A percentile compares a stretch with the other conserved stretches of the same genome.
Evolutionary conservation across 2,797 vertebrate genomes (phyloP).

Genomic region (Chaetophractus vellerosus): DNA sequence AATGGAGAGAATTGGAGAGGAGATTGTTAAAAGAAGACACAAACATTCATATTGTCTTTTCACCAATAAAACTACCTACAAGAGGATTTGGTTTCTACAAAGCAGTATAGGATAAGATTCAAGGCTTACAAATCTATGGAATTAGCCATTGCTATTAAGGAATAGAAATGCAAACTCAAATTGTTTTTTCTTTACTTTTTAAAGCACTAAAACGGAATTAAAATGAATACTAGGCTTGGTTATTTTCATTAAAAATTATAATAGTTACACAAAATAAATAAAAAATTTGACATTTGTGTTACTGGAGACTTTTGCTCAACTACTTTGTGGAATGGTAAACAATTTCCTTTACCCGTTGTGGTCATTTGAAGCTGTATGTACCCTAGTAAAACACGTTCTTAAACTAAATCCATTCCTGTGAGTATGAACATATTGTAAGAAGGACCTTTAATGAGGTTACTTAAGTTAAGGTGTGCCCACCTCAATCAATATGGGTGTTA

Average conservation of each 20-base stretch:
- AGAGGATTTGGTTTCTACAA: neutral
- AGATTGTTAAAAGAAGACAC: neutral
- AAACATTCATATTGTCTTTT: neutral
- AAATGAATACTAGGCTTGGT: neutral
- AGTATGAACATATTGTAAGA: no score
- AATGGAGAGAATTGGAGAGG: neutral
- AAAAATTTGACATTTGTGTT: neutral
- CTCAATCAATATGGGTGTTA: no score
- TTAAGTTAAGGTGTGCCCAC: no score
- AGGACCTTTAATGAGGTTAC: no score
- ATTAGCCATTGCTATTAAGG: neutral
- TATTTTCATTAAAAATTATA: neutral
- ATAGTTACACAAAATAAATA: neutral
- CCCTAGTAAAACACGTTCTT: no score
- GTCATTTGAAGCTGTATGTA: no score
- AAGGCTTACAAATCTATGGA: neutral
- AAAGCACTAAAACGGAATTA: neutral
- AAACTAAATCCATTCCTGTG: no score
- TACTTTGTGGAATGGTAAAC: neutral
- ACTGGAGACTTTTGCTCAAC: neutral
- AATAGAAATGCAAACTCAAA: neutral
- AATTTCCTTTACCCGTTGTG: neutral
- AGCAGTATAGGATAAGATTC: neutral
- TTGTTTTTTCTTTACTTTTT: neutral
- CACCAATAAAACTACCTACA: neutral